Base-by-base conservation (phyloP, 2,797 vertebrate species). In the Centropyge bicolor region DNA sequence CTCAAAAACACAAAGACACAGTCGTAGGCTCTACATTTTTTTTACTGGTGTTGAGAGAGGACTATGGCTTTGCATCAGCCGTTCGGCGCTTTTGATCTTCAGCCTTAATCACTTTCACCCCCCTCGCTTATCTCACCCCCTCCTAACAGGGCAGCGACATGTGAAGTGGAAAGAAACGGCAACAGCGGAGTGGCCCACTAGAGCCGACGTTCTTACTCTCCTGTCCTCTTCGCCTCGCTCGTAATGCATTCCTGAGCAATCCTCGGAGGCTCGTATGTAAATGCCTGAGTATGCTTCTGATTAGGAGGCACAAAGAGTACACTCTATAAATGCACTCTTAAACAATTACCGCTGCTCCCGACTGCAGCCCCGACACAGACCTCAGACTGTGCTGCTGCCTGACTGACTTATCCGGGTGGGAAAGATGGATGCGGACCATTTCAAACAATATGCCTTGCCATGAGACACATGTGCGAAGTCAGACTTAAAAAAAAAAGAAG, bases 301-400 rank as follows among this genome's bases (percentile, higher is more conserved):
- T 95, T 95, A 95, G 84, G 83, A 91, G 88, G 84, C 89, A 91
- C 86, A 91, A 93, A 91, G 90, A 93, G 87, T 92, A 90, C 88
- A 94, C 90, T 94, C 93, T 88, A 93, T 95, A 94, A 95, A 95
- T 90, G 88, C 90, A 88, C 92, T 94, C 90, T 92, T 93, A 92
- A 94, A 93, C 93, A 94, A 94, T 95, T 94, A 94, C 90, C 75
- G 43, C 88, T 78, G 84, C 92, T 91, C 87, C 94, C 68, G 80
- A 88, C 88, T 84, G 87, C 85, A 86, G 77, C 70, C 85, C 78
- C 60, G 55, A 88, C 90, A 76, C 74, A 86, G 86, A 85, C 84
- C 83, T 79, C 87, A 86, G 86, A 74, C 89, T 86, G 87, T 71
- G 91, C 82, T 77, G 86, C 81, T 74, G 87, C 74, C 82, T 74